These are phyloP conservation scores for Nineta flava DNA, from an alignment of 2,888 invertebrate species.

Conservation along the genomic window DNA sequence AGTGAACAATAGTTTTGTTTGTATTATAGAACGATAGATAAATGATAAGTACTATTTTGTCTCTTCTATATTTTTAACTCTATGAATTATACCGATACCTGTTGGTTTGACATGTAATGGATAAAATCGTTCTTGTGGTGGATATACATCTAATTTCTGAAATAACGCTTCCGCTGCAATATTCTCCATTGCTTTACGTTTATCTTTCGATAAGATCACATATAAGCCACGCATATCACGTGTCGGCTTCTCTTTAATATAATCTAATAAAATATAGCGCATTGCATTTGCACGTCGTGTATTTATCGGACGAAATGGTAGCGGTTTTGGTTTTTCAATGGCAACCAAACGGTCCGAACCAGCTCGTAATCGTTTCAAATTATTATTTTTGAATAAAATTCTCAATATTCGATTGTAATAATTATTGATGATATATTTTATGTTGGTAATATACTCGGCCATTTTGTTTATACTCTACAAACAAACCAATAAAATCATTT, in stretches of 20 bases:
- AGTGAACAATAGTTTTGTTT: no score
- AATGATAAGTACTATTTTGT: no score
- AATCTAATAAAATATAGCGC: not conserved
- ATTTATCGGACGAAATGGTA: not conserved
- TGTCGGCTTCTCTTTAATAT: not conserved
- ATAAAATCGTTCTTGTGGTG: not conserved
- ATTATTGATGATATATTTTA: no score
- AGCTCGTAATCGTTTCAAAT: not conserved
- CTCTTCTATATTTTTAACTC: no score
- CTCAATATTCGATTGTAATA: no score
- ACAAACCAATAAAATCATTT: no score
- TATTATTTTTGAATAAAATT: no score
- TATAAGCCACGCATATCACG: not conserved
- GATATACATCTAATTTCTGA: not conserved
- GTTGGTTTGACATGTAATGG: not conserved
- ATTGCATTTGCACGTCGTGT: not conserved
- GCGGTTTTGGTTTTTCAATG: not conserved
- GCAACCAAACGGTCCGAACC: not conserved
- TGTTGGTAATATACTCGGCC: no score
- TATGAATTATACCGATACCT: no score
- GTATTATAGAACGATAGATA: no score
- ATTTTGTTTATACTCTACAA: no score
- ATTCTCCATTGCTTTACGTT: slow-evolving; percentile 1
- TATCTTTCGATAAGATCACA: not conserved
- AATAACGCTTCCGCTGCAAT: not conserved